Percentiles rank a stretch among this genome's conserved stretches.
Conservation (phyloP, 2,797 vertebrate genomes). For the Eleutherodactylus coqui region DNA sequence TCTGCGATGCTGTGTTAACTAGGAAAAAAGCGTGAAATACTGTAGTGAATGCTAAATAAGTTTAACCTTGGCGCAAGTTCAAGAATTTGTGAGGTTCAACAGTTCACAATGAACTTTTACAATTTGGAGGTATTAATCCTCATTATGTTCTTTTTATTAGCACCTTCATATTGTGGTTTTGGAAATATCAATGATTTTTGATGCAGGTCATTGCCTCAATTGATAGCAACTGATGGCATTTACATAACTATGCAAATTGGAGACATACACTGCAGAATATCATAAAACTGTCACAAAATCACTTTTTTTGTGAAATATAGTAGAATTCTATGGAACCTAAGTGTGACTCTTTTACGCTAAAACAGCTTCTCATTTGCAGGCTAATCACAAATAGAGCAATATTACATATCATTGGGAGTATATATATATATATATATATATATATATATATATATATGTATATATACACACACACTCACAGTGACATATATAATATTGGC, state of each 20-base stretch:
- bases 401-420: not conserved
- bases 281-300: conserved; percentile 45
- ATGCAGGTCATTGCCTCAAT: conserved; percentile 50
- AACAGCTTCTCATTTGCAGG: not conserved
- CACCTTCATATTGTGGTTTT: conserved; percentile 36
- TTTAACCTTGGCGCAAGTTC: conserved; percentile 39
- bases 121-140: conserved; percentile 41
- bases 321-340: conserved; percentile 6
- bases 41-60: conserved; percentile 8
- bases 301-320: conserved; percentile 34
- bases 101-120: conserved; percentile 31
- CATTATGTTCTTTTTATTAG: conserved; percentile 47
- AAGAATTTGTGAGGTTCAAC: conserved; percentile 37
- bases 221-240: conserved; percentile 53
- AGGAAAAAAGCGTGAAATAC: not conserved
- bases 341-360: not conserved
- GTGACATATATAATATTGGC: too few species aligned
- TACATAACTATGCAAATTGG: conserved; percentile 46
- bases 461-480: too few species aligned
- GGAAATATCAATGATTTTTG: conserved; percentile 54
- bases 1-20: not conserved
- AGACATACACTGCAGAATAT: conserved; percentile 22
- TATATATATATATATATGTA: too few species aligned
- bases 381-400: not conserved
- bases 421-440: not conserved